phyloP scores from a whole-genome alignment of 2,888 invertebrate species.

The Drosophila nr. fundita region DNA sequence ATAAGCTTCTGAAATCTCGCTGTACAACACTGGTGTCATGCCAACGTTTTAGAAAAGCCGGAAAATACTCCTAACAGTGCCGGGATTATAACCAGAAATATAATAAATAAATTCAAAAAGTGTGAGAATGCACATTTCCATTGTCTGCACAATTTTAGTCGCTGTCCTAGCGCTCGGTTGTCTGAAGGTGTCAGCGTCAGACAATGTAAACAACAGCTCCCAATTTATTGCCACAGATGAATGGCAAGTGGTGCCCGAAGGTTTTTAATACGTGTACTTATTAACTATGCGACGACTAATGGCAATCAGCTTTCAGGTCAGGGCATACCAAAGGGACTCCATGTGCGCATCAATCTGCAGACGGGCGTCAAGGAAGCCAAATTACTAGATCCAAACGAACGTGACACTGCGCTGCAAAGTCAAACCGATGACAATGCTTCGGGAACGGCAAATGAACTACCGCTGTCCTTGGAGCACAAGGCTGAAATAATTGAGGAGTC shows the following conservation, averaged over 20 bases:
- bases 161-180: constrained; percentile 21
- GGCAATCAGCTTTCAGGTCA: constrained; percentile 86
- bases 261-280: constrained; percentile 80
- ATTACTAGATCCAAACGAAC: constrained; percentile 87
- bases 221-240: constrained; percentile 87
- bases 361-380: constrained; percentile 92
- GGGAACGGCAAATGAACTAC: constrained; percentile 33
- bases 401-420: constrained; percentile 65
- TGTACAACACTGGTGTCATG: constrained; percentile 7
- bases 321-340: constrained; percentile 90
- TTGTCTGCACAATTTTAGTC: neutral
- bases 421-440: constrained; percentile 28
- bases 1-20: neutral
- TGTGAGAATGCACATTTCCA: constrained; percentile 21
- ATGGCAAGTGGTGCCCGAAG: constrained; percentile 88
- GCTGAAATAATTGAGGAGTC: constrained; percentile 83
- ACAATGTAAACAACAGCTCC: constrained; percentile 48
- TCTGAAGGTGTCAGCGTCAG: constrained; percentile 15
- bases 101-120: neutral
- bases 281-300: constrained; percentile 3
- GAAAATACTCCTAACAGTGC: constrained; percentile 1
- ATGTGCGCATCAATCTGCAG: constrained; percentile 90
- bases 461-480: constrained; percentile 79
- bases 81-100: neutral
- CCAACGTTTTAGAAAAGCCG: constrained; percentile 40